Conservation (phyloP, 1,140 invertebrate species). For the Thaumetopoea pityocampa region DNA sequence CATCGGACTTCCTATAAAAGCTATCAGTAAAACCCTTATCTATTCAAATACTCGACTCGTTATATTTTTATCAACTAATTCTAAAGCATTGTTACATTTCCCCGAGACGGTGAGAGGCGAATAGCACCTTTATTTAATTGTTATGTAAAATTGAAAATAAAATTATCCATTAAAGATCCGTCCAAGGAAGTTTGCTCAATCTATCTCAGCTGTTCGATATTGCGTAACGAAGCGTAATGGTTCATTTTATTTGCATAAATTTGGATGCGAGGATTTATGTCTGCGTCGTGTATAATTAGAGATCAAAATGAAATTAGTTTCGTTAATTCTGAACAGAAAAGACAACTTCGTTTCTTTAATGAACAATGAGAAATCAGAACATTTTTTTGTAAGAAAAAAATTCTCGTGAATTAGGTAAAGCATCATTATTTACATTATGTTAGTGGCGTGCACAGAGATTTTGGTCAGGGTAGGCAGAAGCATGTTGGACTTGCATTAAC, state of each 20-base stretch:
- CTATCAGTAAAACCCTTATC: too few relatives aligned
- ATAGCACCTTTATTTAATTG: slow-evolving; percentile 22
- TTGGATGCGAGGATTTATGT: slow-evolving; percentile 51
- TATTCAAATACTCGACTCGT: too few relatives aligned
- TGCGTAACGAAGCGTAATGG: slow-evolving; percentile 60
- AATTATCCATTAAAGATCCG: slow-evolving; percentile 42
- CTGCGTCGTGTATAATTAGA: slow-evolving; percentile 46
- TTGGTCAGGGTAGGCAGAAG: too few relatives aligned
- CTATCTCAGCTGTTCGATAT: slow-evolving; percentile 46
- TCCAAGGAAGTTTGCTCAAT: slow-evolving; percentile 40
- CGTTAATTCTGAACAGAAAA: slow-evolving; percentile 12
- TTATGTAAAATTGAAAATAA: slow-evolving; percentile 37
- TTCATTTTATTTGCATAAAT: slow-evolving; percentile 69
- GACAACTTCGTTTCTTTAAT: slow-evolving; percentile 11
- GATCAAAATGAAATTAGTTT: slow-evolving; percentile 26
- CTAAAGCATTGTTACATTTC: neutral
- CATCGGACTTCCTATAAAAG: too few relatives aligned
- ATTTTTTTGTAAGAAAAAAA: too few relatives aligned
- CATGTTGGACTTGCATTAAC: too few relatives aligned
- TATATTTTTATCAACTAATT: too few relatives aligned
- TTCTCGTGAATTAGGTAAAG: too few relatives aligned
- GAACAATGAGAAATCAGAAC: slow-evolving; percentile 3
- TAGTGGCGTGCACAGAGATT: too few relatives aligned
- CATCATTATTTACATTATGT: too few relatives aligned
- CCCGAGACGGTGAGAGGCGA: slow-evolving; percentile 5